These are phyloP conservation scores for Drosophila busckii DNA, from an alignment of 1,140 invertebrate species.

Conservation along the genomic window DNA sequence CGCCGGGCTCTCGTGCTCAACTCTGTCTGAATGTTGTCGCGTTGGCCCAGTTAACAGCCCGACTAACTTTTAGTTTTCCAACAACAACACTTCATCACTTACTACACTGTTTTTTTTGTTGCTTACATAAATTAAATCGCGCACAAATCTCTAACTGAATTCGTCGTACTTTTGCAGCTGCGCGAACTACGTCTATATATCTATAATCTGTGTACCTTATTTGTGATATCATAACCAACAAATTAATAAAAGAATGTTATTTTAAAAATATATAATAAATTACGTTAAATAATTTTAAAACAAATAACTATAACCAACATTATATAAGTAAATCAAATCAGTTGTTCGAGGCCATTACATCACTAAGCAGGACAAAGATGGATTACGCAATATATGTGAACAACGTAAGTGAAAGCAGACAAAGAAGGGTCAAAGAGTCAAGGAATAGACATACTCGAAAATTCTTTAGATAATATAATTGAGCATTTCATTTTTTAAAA, in stretches of 20 bases:
- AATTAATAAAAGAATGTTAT: constrained; percentile 22
- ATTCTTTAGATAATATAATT: too few relatives aligned
- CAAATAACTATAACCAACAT: constrained; percentile 25
- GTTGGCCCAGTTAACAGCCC: constrained; percentile 5
- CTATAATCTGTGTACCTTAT: constrained; percentile 72
- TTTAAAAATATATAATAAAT: constrained; percentile 30
- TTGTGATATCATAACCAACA: constrained; percentile 69
- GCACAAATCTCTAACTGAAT: too few relatives aligned
- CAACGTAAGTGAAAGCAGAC: constrained; percentile 44
- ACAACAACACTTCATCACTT: too few relatives aligned
- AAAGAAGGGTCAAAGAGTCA: constrained; percentile 35
- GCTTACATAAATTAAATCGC: too few relatives aligned
- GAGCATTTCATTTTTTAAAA: too few relatives aligned
- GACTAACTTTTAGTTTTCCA: constrained; percentile 31
- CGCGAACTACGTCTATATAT: constrained; percentile 41
- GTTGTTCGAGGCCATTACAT: constrained; percentile 37
- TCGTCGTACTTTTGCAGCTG: constrained; percentile 33
- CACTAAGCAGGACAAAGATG: constrained; percentile 44
- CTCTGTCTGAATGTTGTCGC: constrained; percentile 70
- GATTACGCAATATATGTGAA: constrained; percentile 56
- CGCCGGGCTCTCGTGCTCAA: constrained; percentile 59
- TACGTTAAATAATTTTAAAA: constrained; percentile 22
- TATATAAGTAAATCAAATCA: constrained; percentile 8
- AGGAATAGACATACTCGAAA: too few relatives aligned
- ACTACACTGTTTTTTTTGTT: constrained; percentile 39